Evolutionary conservation across 1,140 invertebrate genomes (phyloP).

Genomic region (Chrysopa pallens): DNA sequence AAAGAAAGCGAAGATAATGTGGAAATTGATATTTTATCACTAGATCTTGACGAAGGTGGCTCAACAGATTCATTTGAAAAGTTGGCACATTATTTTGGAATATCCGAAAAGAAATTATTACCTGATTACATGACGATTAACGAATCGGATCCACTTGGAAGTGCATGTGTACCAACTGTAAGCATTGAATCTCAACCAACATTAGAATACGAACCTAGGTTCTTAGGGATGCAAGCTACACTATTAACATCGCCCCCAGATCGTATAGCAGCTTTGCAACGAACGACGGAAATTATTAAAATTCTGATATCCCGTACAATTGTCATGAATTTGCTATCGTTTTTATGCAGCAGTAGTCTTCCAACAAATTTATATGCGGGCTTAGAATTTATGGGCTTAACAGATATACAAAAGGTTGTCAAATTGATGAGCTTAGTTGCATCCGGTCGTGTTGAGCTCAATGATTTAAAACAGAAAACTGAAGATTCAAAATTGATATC

Average conservation of each 20-base stretch:
- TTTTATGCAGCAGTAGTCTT: conserved; percentile 30
- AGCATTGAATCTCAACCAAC: conserved; percentile 9
- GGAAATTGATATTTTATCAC: neutral
- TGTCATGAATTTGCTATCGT: conserved; percentile 31
- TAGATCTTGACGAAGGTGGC: too few relatives aligned
- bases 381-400: conserved; percentile 35
- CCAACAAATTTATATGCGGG: conserved; percentile 29
- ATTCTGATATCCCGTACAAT: conserved; percentile 34
- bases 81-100: conserved; percentile 8
- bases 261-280: conserved; percentile 28
- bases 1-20: neutral
- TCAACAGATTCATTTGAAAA: conserved; percentile 12
- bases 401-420: conserved; percentile 38
- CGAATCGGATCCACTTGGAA: conserved; percentile 34
- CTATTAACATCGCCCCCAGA: conserved; percentile 24
- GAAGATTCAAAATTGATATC: conserved; percentile 2
- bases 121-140: conserved; percentile 24
- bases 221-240: conserved; percentile 31
- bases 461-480: conserved; percentile 5
- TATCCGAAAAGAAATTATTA: conserved; percentile 7
- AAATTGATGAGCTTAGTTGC: conserved; percentile 43
- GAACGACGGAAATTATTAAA: conserved; percentile 28
- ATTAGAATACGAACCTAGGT: conserved; percentile 8
- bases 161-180: conserved; percentile 21
- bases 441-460: conserved; percentile 28